Base-by-base conservation (phyloP, 2,888 invertebrate genomes). In the Chromoteleia sp. region DNA sequence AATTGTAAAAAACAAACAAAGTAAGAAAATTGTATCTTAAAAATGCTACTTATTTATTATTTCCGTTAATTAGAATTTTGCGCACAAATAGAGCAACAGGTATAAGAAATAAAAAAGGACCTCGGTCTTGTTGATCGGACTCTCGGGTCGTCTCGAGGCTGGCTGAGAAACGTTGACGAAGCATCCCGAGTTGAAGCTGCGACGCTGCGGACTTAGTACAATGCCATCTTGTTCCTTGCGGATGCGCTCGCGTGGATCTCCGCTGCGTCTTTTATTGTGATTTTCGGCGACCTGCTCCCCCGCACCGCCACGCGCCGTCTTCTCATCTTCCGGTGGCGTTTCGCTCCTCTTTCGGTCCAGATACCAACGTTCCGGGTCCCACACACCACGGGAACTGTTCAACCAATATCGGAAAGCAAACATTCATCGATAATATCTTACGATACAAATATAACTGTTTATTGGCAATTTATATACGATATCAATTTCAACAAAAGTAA, bases 111-210 rank as follows among this genome's bases (percentile, higher is more conserved):
- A 21, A 29, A 12, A 50, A 41, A 86, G 67, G 61, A 90, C 92
- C 85, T 92, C 92, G 25, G 89, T 79, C 85, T 92, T 92, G 45
- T 91, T 92, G 30, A 91, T 90, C 1, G 91, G 92, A 77, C 92
- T 92, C 58, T 92, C 92, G 1, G 92, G 89, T 63, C 92, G 88
- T 73, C 92, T 88, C 29, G 76, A 84, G 10, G 87, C 79, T 7
- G 88, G 87, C 61, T 89, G 89, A 63, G 85, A 87, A 14, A 90
- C 87, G 48, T 91, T 91, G 70, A 97, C 96, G 85, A 96, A 97
- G 92, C 97, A 97, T 71, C 97, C 97, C 10, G 96, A 96, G 87
- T 96, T 96, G 93, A 97, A 97, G 87, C 96, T 96, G 84, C 97
- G 94, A 8, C 97, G 94, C 92, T 97, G 97, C 61, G 97, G 97